Evolutionary conservation across 2,888 invertebrate genomes (phyloP), one percentile per base, ranked within the genome.

Genomic region (Tipula confusa): DNA sequence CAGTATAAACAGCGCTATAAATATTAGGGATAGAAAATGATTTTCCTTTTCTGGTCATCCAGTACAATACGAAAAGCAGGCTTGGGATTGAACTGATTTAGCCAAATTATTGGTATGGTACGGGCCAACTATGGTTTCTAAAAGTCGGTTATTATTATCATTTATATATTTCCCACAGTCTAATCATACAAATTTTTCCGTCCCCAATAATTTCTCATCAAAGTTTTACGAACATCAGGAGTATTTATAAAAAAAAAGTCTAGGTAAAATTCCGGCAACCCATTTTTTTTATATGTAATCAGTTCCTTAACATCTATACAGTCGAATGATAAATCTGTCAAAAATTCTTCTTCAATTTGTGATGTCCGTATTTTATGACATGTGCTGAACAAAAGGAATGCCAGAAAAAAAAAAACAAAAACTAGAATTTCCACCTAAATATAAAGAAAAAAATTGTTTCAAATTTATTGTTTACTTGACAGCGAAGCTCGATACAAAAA

Each of bases 381-480:
- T 64, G n/a, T n/a, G 11, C 64, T 64, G 24, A 64, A 64, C 64
- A 64, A 64, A 64, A 64, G 64, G 7, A 48, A 48, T 24, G 64
- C 48, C 64, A 24, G 9, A 64, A 64, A 18, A 64, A 64, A 43
- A 43, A 43, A 48, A 48, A 48, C 15, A 48, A 48, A 48, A 64
- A 64, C 24, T 64, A 24, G 64, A 64, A 64, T 48, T 48, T 64
- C 64, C 64, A 64, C 64, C 64, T 9, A 64, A 64, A 64, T n/a
- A n/a, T n/a, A n/a, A n/a, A n/a, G n/a, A 64, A 64, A 43, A 43
- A 64, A 64, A 64, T 24, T 18, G 64, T 18, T 64, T 9, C 11
- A 64, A 64, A 64, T 64, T 64, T 64, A 64, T 64, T 64, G 64
- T 64, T 64, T 64, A 7, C 64, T 64, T 64, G 64, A 64, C 64